These are phyloP conservation scores for Nyctibius grandis DNA, from an alignment of 2,797 vertebrate genomes.

Conservation along the genomic window DNA sequence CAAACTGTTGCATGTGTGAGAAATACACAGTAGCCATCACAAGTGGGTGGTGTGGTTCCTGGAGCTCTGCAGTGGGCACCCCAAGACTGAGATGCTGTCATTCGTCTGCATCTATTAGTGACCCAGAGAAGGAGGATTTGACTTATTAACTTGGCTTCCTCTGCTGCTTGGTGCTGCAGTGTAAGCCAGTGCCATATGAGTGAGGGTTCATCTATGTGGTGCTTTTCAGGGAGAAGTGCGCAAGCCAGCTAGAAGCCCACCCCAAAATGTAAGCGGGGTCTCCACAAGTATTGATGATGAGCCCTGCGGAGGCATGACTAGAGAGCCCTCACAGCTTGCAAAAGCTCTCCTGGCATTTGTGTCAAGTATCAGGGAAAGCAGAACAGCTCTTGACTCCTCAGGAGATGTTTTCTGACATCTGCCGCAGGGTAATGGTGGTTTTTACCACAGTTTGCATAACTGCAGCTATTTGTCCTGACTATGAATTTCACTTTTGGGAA, in stretches of 20 bases:
- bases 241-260: neutral
- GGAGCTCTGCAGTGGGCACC: neutral
- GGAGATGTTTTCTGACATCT: neutral
- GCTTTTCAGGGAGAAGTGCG: neutral
- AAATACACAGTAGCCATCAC: fast-evolving
- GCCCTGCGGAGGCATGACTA: neutral
- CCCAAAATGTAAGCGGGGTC: neutral
- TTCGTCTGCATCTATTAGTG: fast-evolving
- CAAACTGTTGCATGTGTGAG: neutral
- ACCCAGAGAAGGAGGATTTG: neutral
- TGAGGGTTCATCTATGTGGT: fast-evolving
- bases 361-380: neutral
- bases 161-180: neutral
- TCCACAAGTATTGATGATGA: neutral
- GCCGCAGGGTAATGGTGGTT: neutral
- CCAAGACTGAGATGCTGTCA: fast-evolving
- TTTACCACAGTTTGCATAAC: neutral
- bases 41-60: fast-evolving
- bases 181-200: neutral
- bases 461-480: neutral
- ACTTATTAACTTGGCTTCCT: neutral
- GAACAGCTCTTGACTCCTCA: neutral
- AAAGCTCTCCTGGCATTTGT: neutral
- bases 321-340: neutral
- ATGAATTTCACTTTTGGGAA: neutral